Evolutionary conservation across 1,140 invertebrate species (phyloP).

Genomic region (Calephelis nemesis): DNA sequence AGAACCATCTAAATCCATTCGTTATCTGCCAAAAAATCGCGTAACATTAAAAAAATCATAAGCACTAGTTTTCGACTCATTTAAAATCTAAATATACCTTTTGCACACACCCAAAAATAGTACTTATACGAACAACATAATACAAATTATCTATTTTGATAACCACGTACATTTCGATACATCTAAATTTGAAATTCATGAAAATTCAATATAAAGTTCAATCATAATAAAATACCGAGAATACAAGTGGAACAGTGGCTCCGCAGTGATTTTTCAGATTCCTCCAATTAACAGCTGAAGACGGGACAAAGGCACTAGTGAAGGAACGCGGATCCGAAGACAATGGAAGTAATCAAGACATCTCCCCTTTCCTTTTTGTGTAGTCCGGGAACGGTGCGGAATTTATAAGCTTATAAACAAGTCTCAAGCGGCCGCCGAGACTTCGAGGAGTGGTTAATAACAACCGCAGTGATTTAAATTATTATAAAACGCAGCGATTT

Average conservation of each 20-base stretch:
- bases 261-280: slow-evolving; percentile 42
- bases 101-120: no score
- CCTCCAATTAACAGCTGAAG: slow-evolving; percentile 50
- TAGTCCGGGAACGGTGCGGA: slow-evolving; percentile 33
- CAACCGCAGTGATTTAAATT: slow-evolving; percentile 2
- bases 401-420: slow-evolving; percentile 58
- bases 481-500: background rate
- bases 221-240: slow-evolving; percentile 10
- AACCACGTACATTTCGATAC: no score
- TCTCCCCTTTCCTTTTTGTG: slow-evolving; percentile 20
- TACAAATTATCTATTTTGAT: no score
- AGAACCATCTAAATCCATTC: no score
- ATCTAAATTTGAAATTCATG: background rate
- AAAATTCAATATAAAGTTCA: background rate
- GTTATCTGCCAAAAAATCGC: no score
- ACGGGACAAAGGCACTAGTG: slow-evolving; percentile 50
- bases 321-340: slow-evolving; percentile 56
- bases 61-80: no score
- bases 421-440: slow-evolving; percentile 28
- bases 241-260: slow-evolving; percentile 18
- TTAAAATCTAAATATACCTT: no score
- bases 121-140: no score
- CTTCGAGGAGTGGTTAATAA: slow-evolving; percentile 6
- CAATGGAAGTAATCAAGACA: slow-evolving; percentile 59
- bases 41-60: no score